Conservation (phyloP, 2,113 vertebrate species). For the Hucho hucho region DNA sequence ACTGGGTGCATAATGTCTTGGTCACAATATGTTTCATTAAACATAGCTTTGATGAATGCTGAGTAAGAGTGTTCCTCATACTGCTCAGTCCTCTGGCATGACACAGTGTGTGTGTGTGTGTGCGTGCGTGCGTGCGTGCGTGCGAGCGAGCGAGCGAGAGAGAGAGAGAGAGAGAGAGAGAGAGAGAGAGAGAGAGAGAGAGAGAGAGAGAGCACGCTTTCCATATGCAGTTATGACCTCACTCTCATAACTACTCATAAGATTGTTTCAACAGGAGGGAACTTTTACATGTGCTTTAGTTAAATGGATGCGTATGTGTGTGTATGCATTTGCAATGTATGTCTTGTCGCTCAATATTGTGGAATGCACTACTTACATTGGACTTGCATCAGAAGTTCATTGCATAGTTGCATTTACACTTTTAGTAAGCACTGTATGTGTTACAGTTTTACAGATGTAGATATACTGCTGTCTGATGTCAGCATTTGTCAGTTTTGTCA, state of each 20-base stretch:
- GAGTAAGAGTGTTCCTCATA: background rate
- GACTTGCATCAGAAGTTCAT: conserved; percentile 5
- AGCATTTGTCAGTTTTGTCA: background rate
- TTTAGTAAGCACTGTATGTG: conserved; percentile 11
- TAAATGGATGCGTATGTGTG: conserved; percentile 1
- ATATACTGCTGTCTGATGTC: too few species aligned
- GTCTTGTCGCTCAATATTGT: conserved; percentile 18
- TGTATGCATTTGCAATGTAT: conserved; percentile 7
- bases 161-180: too few species aligned
- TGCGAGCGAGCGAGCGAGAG: too few species aligned
- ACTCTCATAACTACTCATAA: background rate
- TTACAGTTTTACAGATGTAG: conserved; percentile 1
- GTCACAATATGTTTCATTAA: background rate
- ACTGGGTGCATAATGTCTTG: background rate
- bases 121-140: too few species aligned
- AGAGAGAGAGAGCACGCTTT: background rate
- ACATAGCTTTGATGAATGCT: background rate
- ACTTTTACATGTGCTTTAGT: background rate
- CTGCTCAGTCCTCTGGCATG: too few species aligned
- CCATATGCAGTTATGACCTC: too few species aligned
- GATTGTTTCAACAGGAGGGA: background rate
- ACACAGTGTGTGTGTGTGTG: too few species aligned
- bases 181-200: too few species aligned
- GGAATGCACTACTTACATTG: conserved; percentile 13
- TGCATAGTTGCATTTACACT: conserved; percentile 8